A percentile compares a stretch with the other conserved stretches of the same genome.
Conservation (phyloP, 2,888 invertebrate species). For the Noctua fimbriata region DNA sequence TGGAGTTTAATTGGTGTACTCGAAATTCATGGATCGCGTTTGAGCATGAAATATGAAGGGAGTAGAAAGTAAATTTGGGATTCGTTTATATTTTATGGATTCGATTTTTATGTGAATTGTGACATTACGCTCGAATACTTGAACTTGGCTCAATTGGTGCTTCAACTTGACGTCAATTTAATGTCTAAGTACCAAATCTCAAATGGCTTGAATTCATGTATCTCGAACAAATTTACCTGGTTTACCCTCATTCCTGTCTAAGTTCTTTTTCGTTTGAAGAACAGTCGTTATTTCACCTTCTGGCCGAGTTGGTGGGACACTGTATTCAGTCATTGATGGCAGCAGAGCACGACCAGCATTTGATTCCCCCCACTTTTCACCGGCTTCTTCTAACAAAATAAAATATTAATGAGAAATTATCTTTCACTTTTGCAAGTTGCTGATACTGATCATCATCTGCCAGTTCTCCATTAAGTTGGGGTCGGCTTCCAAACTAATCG, state of each 20-base stretch:
- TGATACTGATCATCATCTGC: background rate
- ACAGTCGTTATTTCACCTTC: conserved; percentile 56
- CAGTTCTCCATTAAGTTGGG: background rate
- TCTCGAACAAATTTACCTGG: conserved; percentile 32
- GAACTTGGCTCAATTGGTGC: background rate
- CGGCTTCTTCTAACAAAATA: conserved; percentile 70
- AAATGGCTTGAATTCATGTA: background rate
- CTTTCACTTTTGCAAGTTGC: background rate
- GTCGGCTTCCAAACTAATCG: background rate
- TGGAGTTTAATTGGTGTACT: conserved; percentile 48
- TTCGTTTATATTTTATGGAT: background rate
- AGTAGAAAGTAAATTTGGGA: background rate
- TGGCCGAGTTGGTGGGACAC: conserved; percentile 27
- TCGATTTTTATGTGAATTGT: background rate
- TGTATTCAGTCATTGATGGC: conserved; percentile 58
- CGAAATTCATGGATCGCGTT: conserved; percentile 40
- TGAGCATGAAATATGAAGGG: conserved; percentile 19
- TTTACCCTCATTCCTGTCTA: conserved; percentile 46
- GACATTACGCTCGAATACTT: background rate
- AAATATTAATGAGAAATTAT: background rate
- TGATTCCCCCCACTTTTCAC: conserved; percentile 79
- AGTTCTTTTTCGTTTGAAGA: conserved; percentile 26
- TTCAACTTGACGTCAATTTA: background rate
- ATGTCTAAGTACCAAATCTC: background rate
- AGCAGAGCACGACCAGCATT: conserved; percentile 77